Evolutionary conservation across 2,888 invertebrate species (phyloP), one percentile per base, ranked within the genome.

Genomic region (Drosophila neonasuta): DNA sequence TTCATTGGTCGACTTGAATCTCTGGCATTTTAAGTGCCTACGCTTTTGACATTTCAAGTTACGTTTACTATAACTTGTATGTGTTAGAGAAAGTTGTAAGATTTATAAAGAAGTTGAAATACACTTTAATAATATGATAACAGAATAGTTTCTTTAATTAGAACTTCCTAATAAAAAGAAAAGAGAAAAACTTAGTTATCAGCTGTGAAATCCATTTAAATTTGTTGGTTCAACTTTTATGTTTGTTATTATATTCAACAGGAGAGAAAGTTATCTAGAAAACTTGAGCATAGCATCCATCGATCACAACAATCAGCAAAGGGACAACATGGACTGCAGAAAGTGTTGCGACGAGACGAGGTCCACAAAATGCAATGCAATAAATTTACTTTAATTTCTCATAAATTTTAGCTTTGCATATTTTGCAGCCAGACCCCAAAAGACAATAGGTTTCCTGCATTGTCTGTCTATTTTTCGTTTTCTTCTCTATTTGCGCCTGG

Each of bases 381-480:
- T 88, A 88, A 88, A 88, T 88, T 89, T 86, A 79, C 74, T 86
- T 88, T 88, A 88, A 89, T 88, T 89, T 89, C 88, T 86, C 88
- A 88, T 88, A 88, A 88, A 88, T 88, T 88, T 88, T 65, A 70
- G 77, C 84, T 87, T 86, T 85, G 88, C 88, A 88, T 87, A 88
- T 86, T 86, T 86, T 78, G 79, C 63, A 64, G 64, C 70, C 77
- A 56, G 63, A 48, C 56, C 63, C 56, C 63, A 74, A 79, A 81
- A 84, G 79, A 84, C 80, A 84, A 80, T 80, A 77, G 80, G 65
- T 71, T 81, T 75, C 55, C 75, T 68, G 57, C 63, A 68, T 68
- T 74, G 4, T n/a, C 36, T 3, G 9, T 10, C 3, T 48, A 20
- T 48, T 36, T 8, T 52, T 57, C 24, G 24, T 59, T 59, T 51